Percentiles rank a stretch among this genome's conserved stretches.
Conservation (phyloP, 2,797 vertebrate species). For the Parotocinclus haroldoi region DNA sequence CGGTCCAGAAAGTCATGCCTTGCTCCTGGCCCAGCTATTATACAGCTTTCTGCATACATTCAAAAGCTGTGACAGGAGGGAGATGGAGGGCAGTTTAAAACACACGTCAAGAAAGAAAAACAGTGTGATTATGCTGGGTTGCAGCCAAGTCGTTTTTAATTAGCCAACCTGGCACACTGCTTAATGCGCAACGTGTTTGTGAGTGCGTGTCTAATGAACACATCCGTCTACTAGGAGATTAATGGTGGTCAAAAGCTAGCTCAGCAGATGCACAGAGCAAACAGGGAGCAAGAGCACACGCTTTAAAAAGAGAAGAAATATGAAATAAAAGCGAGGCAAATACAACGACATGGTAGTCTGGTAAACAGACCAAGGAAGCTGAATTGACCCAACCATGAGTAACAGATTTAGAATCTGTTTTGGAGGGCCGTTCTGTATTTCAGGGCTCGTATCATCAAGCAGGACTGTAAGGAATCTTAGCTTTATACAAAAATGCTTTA, state of each 20-base stretch:
- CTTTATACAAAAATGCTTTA: too few species aligned
- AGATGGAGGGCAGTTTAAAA: slow-evolving; percentile 25
- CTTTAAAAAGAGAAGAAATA: not conserved
- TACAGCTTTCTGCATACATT: not conserved
- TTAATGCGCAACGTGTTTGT: slow-evolving; percentile 31
- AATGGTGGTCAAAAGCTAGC: slow-evolving; percentile 32
- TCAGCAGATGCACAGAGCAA: slow-evolving; percentile 30
- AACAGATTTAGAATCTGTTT: not conserved
- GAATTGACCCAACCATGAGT: not conserved
- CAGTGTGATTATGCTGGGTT: slow-evolving; percentile 37
- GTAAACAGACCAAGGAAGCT: not conserved
- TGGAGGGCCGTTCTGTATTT: not conserved
- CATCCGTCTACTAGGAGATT: slow-evolving; percentile 38
- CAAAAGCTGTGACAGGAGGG: slow-evolving; percentile 9
- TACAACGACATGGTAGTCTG: not conserved
- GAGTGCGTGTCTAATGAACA: slow-evolving; percentile 36
- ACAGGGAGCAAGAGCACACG: not conserved
- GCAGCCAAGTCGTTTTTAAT: slow-evolving; percentile 31
- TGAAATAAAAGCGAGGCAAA: slow-evolving; percentile 8
- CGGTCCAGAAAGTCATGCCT: too few species aligned
- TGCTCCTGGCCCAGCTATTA: too few species aligned
- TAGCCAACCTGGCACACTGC: slow-evolving; percentile 28
- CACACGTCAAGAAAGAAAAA: slow-evolving; percentile 31
- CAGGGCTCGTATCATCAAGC: too few species aligned
- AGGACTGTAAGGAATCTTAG: too few species aligned